A percentile compares a stretch with the other conserved stretches of the same genome.
phyloP scores from a whole-genome alignment of 1,140 invertebrate species.

The Neelides sp. region DNA sequence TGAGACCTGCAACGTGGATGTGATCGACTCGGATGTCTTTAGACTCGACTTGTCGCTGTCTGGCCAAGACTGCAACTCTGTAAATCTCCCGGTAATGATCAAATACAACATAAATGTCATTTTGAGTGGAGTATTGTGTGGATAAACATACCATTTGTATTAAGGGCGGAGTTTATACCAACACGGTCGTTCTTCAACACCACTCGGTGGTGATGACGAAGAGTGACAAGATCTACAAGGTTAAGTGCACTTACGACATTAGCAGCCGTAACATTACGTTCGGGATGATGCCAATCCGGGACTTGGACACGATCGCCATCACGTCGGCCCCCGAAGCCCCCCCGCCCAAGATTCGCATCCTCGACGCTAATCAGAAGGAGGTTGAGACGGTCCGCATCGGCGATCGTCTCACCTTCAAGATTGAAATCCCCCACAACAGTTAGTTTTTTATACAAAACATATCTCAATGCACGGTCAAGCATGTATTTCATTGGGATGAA shows the following conservation, averaged over 20 bases:
- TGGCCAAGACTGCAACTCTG: constrained; percentile 86
- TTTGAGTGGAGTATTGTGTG: not conserved
- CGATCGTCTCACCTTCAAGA: constrained; percentile 85
- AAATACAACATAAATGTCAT: not conserved
- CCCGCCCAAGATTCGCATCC: constrained; percentile 78
- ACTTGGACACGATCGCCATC: constrained; percentile 56
- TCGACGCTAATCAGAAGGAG: constrained; percentile 68
- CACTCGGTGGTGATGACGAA: constrained; percentile 94
- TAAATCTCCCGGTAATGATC: not conserved
- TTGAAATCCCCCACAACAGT: constrained; percentile 92
- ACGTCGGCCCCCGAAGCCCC: constrained; percentile 87
- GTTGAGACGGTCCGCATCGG: constrained; percentile 88
- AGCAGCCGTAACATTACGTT: constrained; percentile 91
- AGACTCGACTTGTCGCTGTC: constrained; percentile 80
- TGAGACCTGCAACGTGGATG: constrained; percentile 88
- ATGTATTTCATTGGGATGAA: too few species aligned
- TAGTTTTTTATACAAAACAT: constrained; percentile 37
- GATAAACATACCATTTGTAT: constrained; percentile 33
- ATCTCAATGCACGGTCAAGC: not conserved
- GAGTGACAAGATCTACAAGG: constrained; percentile 91
- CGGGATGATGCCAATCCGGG: constrained; percentile 91
- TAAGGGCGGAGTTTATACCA: constrained; percentile 83
- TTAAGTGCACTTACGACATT: constrained; percentile 93
- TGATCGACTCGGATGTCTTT: constrained; percentile 81
- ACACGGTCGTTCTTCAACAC: constrained; percentile 86